These are phyloP conservation scores for Odontamblyopus rebecca DNA, from an alignment of 2,797 vertebrate genomes.

Conservation along the genomic window DNA sequence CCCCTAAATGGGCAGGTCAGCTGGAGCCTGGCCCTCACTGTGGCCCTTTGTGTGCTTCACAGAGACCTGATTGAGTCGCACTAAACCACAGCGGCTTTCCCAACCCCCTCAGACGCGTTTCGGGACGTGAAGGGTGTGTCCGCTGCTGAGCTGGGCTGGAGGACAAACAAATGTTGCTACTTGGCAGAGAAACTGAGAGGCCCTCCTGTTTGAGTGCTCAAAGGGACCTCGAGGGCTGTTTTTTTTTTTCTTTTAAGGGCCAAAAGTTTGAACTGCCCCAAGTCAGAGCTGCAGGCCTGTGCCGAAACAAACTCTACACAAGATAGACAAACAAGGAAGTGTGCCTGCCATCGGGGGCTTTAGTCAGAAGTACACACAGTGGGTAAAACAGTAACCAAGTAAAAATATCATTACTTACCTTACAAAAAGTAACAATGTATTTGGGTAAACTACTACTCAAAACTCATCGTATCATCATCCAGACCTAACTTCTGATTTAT, in stretches of 20 bases:
- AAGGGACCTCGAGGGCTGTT: constrained; percentile 56
- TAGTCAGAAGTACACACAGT: constrained; percentile 12
- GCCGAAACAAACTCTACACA: constrained; percentile 53
- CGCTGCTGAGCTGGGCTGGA: constrained; percentile 46
- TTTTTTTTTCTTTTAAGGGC: constrained; percentile 43
- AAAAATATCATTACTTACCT: not conserved
- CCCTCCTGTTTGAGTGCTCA: constrained; percentile 55
- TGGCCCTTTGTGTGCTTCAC: constrained; percentile 72
- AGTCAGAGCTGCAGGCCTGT: constrained; percentile 60
- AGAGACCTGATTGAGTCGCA: constrained; percentile 72
- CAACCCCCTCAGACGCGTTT: constrained; percentile 55
- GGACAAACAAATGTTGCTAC: constrained; percentile 78
- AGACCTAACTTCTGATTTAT: too few species aligned
- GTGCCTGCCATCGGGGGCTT: constrained; percentile 56
- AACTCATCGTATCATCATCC: too few species aligned
- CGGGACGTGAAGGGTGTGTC: constrained; percentile 49
- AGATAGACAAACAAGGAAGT: constrained; percentile 66
- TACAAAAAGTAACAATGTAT: not conserved
- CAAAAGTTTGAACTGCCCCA: constrained; percentile 58
- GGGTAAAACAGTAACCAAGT: not conserved
- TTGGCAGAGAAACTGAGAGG: constrained; percentile 66
- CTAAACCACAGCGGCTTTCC: constrained; percentile 55
- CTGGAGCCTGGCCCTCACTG: constrained; percentile 46
- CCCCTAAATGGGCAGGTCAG: constrained; percentile 43
- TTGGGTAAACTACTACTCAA: not conserved